phyloP scores from a whole-genome alignment of 2,797 vertebrate genomes.

The Champsocephalus esox region DNA sequence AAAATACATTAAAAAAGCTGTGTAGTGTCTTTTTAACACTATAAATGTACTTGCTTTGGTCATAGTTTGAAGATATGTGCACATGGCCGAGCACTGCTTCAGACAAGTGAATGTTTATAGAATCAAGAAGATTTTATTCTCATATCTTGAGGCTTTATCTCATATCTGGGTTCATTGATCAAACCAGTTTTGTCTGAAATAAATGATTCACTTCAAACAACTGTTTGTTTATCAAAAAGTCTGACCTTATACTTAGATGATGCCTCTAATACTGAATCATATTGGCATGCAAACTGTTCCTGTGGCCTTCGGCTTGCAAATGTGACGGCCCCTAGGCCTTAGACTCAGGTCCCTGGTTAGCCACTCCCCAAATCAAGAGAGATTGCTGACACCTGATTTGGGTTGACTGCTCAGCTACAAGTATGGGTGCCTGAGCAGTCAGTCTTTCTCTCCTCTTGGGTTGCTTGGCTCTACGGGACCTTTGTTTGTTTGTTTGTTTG shows the following conservation, averaged over 20 bases:
- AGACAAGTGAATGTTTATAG: background rate
- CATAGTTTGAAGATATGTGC: background rate
- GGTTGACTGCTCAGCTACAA: too few relatives aligned
- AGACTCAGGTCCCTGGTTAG: too few relatives aligned
- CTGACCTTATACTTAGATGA: slow-evolving; percentile 11
- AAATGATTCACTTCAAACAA: slow-evolving; percentile 44
- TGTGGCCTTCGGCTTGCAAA: slow-evolving; percentile 6
- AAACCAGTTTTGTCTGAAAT: background rate
- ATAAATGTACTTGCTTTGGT: slow-evolving; percentile 10
- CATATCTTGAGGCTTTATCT: slow-evolving; percentile 9
- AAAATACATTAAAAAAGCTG: slow-evolving; percentile 11
- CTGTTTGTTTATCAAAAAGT: slow-evolving; percentile 24
- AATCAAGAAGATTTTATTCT: slow-evolving; percentile 21
- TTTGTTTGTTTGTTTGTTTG: too few relatives aligned
- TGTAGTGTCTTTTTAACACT: background rate
- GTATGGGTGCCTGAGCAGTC: too few relatives aligned
- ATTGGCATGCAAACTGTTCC: background rate
- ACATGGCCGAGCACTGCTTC: slow-evolving; percentile 13
- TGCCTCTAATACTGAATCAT: slow-evolving; percentile 2
- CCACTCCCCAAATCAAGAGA: too few relatives aligned
- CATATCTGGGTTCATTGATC: slow-evolving; percentile 16
- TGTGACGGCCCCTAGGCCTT: too few relatives aligned
- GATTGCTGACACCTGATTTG: too few relatives aligned
- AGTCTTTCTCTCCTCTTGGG: too few relatives aligned
- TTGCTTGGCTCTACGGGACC: too few relatives aligned